phyloP scores from a whole-genome alignment of 2,113 vertebrate genomes.

The Hipposideros armiger region DNA sequence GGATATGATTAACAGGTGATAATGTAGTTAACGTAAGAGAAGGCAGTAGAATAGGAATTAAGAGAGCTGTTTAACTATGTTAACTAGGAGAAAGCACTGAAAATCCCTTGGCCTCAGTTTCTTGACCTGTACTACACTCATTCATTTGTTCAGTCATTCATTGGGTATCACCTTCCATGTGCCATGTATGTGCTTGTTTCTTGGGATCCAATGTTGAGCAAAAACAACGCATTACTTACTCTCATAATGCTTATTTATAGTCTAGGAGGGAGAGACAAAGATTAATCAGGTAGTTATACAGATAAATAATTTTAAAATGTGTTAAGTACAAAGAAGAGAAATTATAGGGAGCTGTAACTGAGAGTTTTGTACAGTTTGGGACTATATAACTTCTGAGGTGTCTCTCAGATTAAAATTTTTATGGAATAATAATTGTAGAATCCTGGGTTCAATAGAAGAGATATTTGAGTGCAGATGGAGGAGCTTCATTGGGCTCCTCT shows the following conservation, averaged over 20 bases:
- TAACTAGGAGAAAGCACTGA: not conserved
- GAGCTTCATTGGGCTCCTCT: not conserved
- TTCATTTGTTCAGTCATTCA: not conserved
- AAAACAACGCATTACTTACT: not conserved
- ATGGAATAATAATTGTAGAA: not conserved
- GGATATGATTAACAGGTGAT: not conserved
- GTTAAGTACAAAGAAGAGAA: not conserved
- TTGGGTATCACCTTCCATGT: not conserved
- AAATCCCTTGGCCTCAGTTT: not conserved
- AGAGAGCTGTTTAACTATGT: not conserved
- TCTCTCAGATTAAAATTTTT: slow-evolving; percentile 5
- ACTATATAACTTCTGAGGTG: not conserved
- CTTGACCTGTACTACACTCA: not conserved
- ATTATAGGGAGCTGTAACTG: not conserved
- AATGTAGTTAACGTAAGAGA: not conserved
- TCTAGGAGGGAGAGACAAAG: not conserved
- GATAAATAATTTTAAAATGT: not conserved
- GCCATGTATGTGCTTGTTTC: not conserved
- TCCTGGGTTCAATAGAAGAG: not conserved
- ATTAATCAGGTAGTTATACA: not conserved
- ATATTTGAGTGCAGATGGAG: not conserved
- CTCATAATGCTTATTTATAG: not conserved
- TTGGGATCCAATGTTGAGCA: not conserved
- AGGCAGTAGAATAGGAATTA: not conserved
- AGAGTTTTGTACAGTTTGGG: not conserved